phyloP scores from a whole-genome alignment of 2,113 vertebrate genomes.

The Lophura nycthemera region DNA sequence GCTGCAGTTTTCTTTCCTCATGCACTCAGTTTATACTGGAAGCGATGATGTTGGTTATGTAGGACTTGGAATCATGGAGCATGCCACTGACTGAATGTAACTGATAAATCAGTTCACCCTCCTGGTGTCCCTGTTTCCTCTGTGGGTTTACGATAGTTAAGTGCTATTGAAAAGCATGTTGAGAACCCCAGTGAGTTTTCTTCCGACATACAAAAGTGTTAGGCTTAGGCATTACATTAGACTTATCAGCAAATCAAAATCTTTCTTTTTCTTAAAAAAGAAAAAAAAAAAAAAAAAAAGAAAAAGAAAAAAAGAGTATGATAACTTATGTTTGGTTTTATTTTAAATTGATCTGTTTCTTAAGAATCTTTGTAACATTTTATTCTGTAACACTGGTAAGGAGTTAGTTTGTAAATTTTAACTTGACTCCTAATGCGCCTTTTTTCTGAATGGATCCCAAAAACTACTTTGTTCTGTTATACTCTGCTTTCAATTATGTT shows the following conservation, averaged over 20 bases:
- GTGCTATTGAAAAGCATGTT: background rate
- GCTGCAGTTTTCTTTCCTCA: constrained; percentile 1
- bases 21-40: background rate
- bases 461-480: background rate
- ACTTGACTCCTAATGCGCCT: background rate
- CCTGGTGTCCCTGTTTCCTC: background rate
- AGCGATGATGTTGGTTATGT: background rate
- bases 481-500: background rate
- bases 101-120: background rate
- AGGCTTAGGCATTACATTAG: background rate
- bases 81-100: background rate
- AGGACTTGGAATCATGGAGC: background rate
- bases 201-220: background rate
- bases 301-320: background rate
- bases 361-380: background rate
- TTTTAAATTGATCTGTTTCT: background rate
- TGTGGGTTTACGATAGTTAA: background rate
- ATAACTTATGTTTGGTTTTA: background rate
- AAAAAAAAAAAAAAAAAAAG: too few relatives aligned
- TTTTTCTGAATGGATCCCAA: background rate
- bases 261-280: background rate
- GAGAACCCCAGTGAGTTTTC: background rate
- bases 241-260: background rate
- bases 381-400: background rate
- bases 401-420: background rate